A percentile compares a stretch with the other conserved stretches of the same genome.
Evolutionary conservation across 1,140 invertebrate species (phyloP).

Genomic region (Orchesella cincta): DNA sequence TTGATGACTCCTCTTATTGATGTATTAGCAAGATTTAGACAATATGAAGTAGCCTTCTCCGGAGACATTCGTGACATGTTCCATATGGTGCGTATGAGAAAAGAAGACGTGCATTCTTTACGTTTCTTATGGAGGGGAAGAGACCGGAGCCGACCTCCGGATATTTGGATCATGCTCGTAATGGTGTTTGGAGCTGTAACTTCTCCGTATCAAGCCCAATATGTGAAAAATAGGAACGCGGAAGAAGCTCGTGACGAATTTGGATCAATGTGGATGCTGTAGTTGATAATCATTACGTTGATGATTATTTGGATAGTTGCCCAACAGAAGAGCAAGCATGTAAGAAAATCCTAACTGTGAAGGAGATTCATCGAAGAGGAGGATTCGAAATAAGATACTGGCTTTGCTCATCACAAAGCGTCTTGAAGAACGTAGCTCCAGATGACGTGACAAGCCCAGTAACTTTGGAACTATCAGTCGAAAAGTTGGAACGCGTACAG

Average conservation of each 20-base stretch:
- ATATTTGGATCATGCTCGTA: slow-evolving; percentile 36
- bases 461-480: not conserved
- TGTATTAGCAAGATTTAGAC: slow-evolving; percentile 28
- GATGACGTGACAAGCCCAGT: not conserved
- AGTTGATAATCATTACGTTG: slow-evolving; percentile 13
- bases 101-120: slow-evolving; percentile 24
- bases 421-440: not conserved
- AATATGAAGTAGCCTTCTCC: slow-evolving; percentile 20
- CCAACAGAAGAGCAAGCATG: slow-evolving; percentile 21
- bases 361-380: not conserved
- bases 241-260: not conserved
- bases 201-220: slow-evolving; percentile 25
- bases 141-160: not conserved
- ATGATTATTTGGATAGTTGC: slow-evolving; percentile 28
- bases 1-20: slow-evolving; percentile 25
- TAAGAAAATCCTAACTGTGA: not conserved
- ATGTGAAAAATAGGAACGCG: slow-evolving; percentile 14
- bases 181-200: slow-evolving; percentile 37
- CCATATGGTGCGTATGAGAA: slow-evolving; percentile 39
- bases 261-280: not conserved
- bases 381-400: slow-evolving; percentile 30
- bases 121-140: slow-evolving; percentile 36
- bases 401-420: not conserved
- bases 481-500: slow-evolving; percentile 13
- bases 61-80: slow-evolving; percentile 44